Evolutionary conservation across 2,797 vertebrate genomes (phyloP), one percentile per base, ranked within the genome.

Genomic region (Geotrypetes seraphini): DNA sequence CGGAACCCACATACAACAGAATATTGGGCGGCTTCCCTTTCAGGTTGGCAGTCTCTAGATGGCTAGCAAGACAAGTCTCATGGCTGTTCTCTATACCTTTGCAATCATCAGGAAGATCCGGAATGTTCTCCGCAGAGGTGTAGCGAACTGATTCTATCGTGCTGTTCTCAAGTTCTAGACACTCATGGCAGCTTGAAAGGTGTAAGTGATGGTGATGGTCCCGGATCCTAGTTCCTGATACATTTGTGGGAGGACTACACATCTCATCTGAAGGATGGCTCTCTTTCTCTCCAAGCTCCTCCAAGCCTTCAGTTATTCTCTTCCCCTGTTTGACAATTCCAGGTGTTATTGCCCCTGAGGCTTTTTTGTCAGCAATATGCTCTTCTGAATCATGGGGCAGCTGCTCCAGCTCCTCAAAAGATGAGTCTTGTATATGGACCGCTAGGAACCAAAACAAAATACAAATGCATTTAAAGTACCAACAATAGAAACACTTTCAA

Each of bases 91-190:
- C 53, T 2, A 5, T 2, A 19, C 63, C 27, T 15, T 11, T 50
- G 33, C 28, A 53, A 5, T 87, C 83, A 0, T 81, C 65, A 1
- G 90, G 81, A 5, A 95, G 87, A 25, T 92, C 88, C 0, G 88
- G 84, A 36, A 94, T 88, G 73, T 91, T 81, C 47, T 99, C 91
- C 0, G 67, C 83, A 0, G 92, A 97, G 3, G 93, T 86, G 15
- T 75, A 90, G 50, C 64, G 88, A 23, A 99, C 85, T 0, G 94
- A 92, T 2, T 92, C 84, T 1, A 97, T 97, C 57, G 95, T 97
- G 60, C 88, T 92, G 64, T 56, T 90, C 50, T 99, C 95, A 6
- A 99, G 72, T 42, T 95, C 81, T 62, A 92, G 53, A 22, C 95
- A 99, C 44, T 99, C 93, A 0, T 79, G 75, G 68, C 95, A 99